Evolutionary conservation across 2,113 vertebrate genomes (phyloP).

Genomic region (Gobiocypris rarus): DNA sequence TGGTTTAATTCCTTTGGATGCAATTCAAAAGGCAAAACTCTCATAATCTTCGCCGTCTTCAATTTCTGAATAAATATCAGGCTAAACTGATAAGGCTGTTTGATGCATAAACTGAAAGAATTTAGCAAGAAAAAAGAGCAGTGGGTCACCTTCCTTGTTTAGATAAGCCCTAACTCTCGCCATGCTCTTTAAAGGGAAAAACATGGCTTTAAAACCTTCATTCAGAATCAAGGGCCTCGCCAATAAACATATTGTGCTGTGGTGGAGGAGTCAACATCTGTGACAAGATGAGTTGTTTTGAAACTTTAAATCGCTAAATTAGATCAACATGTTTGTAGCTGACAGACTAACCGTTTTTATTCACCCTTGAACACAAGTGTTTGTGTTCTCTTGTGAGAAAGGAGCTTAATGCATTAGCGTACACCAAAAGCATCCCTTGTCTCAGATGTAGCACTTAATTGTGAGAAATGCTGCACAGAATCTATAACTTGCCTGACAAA

Average conservation of each 20-base stretch:
- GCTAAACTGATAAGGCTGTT: background rate
- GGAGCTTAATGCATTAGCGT: background rate
- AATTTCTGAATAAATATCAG: background rate
- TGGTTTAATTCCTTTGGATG: background rate
- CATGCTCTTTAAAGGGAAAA: background rate
- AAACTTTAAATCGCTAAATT: conserved; percentile 1
- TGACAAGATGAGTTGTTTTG: background rate
- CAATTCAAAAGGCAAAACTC: background rate
- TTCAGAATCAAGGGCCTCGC: background rate
- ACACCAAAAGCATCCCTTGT: no score
- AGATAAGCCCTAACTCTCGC: no score
- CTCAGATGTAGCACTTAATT: no score
- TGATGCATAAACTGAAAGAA: background rate
- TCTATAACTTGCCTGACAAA: background rate
- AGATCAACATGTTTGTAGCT: conserved; percentile 41
- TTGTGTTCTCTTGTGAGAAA: background rate
- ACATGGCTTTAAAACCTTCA: no score
- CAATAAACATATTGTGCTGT: background rate
- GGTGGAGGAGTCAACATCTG: background rate
- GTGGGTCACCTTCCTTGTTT: background rate
- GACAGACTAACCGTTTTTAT: background rate
- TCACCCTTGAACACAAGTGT: background rate
- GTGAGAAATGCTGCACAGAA: background rate
- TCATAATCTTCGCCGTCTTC: background rate
- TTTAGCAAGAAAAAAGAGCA: background rate